phyloP scores from a whole-genome alignment of 2,797 vertebrate genomes.

The Neosalanx taihuensis region DNA sequence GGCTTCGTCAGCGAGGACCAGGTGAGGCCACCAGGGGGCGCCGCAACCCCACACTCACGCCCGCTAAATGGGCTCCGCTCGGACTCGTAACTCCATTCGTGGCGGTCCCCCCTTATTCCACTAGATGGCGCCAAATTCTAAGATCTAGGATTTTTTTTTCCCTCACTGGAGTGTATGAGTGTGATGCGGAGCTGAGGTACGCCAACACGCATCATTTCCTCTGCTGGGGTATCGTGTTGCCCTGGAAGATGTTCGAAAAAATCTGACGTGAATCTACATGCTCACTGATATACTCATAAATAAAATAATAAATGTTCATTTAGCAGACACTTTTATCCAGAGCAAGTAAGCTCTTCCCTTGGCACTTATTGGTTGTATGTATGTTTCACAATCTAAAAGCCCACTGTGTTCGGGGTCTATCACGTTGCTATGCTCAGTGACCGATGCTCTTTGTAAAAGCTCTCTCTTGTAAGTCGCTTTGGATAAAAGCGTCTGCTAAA shows the following conservation, averaged over 20 bases:
- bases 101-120: constrained; percentile 17
- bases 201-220: neutral
- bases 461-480: too few species aligned
- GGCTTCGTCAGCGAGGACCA: constrained; percentile 90
- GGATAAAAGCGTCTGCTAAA: too few species aligned
- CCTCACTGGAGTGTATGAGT: neutral
- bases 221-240: constrained; percentile 2
- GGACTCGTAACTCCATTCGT: too few species aligned
- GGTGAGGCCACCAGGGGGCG: constrained; percentile 71
- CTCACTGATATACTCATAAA: neutral
- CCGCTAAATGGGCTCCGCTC: neutral
- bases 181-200: constrained; percentile 5
- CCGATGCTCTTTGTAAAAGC: too few species aligned
- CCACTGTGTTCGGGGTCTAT: too few species aligned
- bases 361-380: too few species aligned
- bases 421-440: too few species aligned
- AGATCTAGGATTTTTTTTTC: neutral
- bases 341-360: too few species aligned
- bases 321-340: too few species aligned
- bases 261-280: neutral
- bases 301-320: too few species aligned
- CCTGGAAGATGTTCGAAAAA: neutral
- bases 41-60: neutral
- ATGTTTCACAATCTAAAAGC: too few species aligned
- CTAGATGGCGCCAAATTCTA: constrained; percentile 56